A percentile compares a stretch with the other conserved stretches of the same genome.
Evolutionary conservation across 2,113 vertebrate species (phyloP).

Genomic region (Asarcornis scutulata): DNA sequence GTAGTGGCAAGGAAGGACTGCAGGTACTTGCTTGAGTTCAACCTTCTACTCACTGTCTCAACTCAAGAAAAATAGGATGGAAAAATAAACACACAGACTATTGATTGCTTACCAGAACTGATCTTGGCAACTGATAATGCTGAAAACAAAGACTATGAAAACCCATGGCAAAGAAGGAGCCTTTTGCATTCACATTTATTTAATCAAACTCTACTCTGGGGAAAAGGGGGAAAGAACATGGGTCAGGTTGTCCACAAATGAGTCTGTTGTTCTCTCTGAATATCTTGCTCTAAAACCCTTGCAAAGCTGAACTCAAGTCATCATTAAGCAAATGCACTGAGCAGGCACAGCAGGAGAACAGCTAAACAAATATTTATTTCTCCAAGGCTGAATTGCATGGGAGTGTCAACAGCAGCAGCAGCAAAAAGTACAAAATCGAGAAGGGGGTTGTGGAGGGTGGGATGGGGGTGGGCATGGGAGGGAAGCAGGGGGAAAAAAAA

Average conservation of each 20-base stretch:
- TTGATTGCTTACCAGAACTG: not conserved
- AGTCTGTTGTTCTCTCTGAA: slow-evolving; percentile 24
- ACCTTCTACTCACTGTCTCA: not conserved
- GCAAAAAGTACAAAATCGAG: not conserved
- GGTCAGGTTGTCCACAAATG: not conserved
- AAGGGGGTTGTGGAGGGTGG: not conserved
- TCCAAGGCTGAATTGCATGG: slow-evolving; percentile 26
- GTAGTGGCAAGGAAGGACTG: not conserved
- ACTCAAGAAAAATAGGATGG: not conserved
- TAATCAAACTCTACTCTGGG: not conserved
- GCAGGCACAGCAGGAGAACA: slow-evolving; percentile 56
- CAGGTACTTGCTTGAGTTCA: not conserved
- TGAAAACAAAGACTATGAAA: not conserved
- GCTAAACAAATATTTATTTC: slow-evolving; percentile 71
- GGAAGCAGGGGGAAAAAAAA: not conserved
- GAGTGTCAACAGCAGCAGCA: slow-evolving; percentile 30
- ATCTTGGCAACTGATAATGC: not conserved
- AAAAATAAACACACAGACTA: not conserved
- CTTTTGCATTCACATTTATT: not conserved
- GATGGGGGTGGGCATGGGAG: not conserved
- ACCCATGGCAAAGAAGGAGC: not conserved
- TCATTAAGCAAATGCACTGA: slow-evolving; percentile 61
- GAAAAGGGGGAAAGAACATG: not conserved
- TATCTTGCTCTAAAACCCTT: not conserved
- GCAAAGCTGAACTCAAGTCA: slow-evolving; percentile 24